Percentiles rank a stretch among this genome's conserved stretches.
Conservation (phyloP, 2,797 vertebrate species). For the Triplophysa yarkandensis region DNA sequence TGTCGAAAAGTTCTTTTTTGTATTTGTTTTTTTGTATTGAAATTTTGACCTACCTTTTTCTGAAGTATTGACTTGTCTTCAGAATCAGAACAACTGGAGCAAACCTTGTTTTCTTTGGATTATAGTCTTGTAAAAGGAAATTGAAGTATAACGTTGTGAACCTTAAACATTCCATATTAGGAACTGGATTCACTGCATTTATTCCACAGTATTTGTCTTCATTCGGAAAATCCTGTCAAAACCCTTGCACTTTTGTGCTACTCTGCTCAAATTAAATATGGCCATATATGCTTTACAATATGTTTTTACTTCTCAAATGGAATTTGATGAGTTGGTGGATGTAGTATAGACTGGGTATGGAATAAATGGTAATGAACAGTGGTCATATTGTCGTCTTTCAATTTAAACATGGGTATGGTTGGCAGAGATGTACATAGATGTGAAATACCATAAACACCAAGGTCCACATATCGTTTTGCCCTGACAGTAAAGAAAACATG, state of each 20-base stretch:
- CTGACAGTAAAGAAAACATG: no score
- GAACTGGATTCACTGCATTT: conserved; percentile 63
- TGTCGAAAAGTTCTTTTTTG: background rate
- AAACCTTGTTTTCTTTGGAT: conserved; percentile 64
- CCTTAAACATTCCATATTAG: conserved; percentile 71
- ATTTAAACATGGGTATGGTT: background rate
- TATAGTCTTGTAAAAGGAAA: conserved; percentile 37
- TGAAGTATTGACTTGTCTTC: conserved; percentile 60
- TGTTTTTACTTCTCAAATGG: background rate
- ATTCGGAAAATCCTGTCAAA: conserved; percentile 8
- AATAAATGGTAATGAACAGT: conserved; percentile 21
- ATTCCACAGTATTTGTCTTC: conserved; percentile 12
- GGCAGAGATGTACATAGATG: no score
- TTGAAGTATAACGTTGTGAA: conserved; percentile 52
- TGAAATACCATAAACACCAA: no score
- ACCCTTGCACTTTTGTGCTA: background rate
- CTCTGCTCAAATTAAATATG: background rate
- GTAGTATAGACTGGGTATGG: conserved; percentile 1
- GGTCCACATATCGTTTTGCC: no score
- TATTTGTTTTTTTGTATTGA: conserved; percentile 9
- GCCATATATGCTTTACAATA: background rate
- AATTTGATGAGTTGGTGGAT: conserved; percentile 1
- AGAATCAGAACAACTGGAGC: conserved; percentile 62
- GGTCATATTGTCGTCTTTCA: background rate
- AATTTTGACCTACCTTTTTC: conserved; percentile 18